A percentile compares a stretch with the other conserved stretches of the same genome.
phyloP scores from a whole-genome alignment of 2,113 vertebrate genomes.

The Bubalus kerabau region DNA sequence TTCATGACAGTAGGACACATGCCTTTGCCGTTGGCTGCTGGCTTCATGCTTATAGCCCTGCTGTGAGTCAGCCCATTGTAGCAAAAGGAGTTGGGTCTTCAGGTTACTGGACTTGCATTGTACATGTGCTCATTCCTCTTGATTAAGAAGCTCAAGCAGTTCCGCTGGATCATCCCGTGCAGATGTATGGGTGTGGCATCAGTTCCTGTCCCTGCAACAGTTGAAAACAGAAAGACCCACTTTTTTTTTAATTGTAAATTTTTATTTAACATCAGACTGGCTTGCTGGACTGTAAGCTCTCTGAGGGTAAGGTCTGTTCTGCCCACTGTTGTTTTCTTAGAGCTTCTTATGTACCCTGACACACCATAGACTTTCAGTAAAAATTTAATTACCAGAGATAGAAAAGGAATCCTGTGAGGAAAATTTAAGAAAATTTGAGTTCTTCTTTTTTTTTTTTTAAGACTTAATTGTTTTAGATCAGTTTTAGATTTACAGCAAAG shows the following conservation, averaged over 20 bases:
- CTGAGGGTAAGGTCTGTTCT: not conserved
- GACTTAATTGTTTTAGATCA: not conserved
- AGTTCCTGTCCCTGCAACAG: slow-evolving; percentile 3
- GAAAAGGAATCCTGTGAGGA: not conserved
- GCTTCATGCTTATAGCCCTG: slow-evolving; percentile 85
- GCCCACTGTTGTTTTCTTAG: not conserved
- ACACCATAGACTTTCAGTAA: not conserved
- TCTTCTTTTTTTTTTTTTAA: not conserved
- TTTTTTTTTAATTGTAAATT: not conserved
- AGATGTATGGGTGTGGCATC: slow-evolving; percentile 78
- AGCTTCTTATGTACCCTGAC: not conserved
- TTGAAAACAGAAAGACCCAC: not conserved
- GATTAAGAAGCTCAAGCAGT: slow-evolving; percentile 84
- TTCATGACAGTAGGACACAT: slow-evolving; percentile 79
- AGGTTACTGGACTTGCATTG: slow-evolving; percentile 83
- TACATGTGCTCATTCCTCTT: slow-evolving; percentile 86
- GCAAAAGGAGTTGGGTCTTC: slow-evolving; percentile 84
- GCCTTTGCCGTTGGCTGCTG: slow-evolving; percentile 83
- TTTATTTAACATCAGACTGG: not conserved
- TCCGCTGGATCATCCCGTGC: slow-evolving; percentile 85
- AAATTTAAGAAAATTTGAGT: not conserved
- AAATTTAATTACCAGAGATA: not conserved
- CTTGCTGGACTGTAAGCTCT: not conserved
- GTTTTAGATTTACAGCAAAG: not conserved
- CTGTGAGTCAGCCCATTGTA: slow-evolving; percentile 86